These are phyloP conservation scores for Drosophila nr. perissopoda DNA, from an alignment of 2,888 invertebrate genomes.

Conservation along the genomic window DNA sequence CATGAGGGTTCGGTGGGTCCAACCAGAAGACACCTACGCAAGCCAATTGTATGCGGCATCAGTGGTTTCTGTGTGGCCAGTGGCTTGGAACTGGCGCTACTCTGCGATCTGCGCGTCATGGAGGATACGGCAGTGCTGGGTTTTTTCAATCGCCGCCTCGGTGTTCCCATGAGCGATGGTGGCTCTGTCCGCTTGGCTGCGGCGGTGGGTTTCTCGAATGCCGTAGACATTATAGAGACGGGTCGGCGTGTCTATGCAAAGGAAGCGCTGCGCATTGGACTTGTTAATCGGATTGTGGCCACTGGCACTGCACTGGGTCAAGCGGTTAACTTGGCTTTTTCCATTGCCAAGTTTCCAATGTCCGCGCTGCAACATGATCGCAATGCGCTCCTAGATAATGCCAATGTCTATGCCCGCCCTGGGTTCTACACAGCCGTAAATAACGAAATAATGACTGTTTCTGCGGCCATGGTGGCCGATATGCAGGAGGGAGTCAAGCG, in stretches of 20 bases:
- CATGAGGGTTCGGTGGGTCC: constrained; percentile 87
- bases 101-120: constrained; percentile 95
- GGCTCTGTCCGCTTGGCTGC: constrained; percentile 93
- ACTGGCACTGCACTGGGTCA: constrained; percentile 94
- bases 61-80: constrained; percentile 95
- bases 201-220: constrained; percentile 92
- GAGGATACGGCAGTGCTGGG: constrained; percentile 93
- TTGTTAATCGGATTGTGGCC: constrained; percentile 91
- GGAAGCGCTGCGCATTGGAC: constrained; percentile 92
- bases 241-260: constrained; percentile 91
- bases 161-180: constrained; percentile 93
- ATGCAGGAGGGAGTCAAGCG: constrained; percentile 89
- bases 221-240: constrained; percentile 94
- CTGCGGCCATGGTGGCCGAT: constrained; percentile 88
- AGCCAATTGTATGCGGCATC: constrained; percentile 95
- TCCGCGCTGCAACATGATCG: constrained; percentile 82
- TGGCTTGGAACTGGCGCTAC: constrained; percentile 95
- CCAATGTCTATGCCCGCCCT: constrained; percentile 88
- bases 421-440: constrained; percentile 86
- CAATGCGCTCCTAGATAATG: constrained; percentile 86
- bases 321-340: constrained; percentile 90
- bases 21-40: constrained; percentile 89
- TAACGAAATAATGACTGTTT: constrained; percentile 88
- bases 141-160: constrained; percentile 93
- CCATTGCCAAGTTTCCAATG: constrained; percentile 93